Conservation (phyloP, 2,113 vertebrate species). For the Furnarius figulus region DNA sequence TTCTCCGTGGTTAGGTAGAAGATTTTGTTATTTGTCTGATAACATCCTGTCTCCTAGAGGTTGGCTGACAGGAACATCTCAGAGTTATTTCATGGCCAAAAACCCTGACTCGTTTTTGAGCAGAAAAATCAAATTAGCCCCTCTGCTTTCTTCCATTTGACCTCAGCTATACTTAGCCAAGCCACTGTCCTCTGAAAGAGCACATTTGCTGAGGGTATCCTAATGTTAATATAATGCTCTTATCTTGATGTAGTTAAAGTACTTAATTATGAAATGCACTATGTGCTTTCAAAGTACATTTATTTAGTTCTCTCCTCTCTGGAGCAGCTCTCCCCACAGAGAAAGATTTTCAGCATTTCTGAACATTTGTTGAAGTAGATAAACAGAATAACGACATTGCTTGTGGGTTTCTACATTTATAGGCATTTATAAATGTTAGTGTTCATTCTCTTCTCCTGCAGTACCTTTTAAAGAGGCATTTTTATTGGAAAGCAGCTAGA, state of each 20-base stretch:
- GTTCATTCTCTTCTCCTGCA: not conserved
- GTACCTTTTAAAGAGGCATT: not conserved
- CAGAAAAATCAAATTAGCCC: conserved; percentile 42
- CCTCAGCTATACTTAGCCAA: not conserved
- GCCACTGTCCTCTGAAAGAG: not conserved
- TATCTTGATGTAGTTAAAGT: not conserved
- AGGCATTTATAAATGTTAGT: not conserved
- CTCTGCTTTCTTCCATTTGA: not conserved
- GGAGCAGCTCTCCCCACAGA: not conserved
- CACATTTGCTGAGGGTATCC: not conserved
- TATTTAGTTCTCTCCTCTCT: not conserved
- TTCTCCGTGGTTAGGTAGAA: not conserved
- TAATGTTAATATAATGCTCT: not conserved
- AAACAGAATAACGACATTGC: not conserved
- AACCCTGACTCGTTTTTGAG: not conserved
- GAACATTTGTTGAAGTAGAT: not conserved
- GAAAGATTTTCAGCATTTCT: not conserved
- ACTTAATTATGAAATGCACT: not conserved
- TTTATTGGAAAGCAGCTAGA: not conserved
- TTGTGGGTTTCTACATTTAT: not conserved
- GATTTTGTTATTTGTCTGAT: conserved; percentile 15
- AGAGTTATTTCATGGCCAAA: not conserved
- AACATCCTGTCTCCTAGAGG: not conserved
- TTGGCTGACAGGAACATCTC: not conserved
- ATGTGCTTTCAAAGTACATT: not conserved